Conservation (phyloP, 2,888 invertebrate species). For the Lumbricus terrestris region DNA sequence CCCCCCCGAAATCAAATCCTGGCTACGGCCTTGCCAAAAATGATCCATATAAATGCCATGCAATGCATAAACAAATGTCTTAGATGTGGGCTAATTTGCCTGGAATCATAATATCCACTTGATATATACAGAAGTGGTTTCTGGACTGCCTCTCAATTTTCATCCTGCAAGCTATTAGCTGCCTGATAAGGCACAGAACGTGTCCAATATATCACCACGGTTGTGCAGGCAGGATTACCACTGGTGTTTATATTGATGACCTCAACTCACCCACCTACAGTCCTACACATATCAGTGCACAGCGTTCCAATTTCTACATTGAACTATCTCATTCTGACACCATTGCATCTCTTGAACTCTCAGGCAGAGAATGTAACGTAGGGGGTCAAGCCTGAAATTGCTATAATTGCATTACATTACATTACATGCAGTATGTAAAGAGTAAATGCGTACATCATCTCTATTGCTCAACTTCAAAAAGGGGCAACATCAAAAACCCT, state of each 20-base stretch:
- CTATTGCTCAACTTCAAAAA: too few species aligned
- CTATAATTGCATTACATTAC: too few species aligned
- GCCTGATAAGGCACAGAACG: background rate
- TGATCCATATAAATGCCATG: background rate
- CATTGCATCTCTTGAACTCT: background rate
- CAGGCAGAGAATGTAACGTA: background rate
- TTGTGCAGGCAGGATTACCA: background rate
- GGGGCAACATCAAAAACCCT: too few species aligned
- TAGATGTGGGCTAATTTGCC: background rate
- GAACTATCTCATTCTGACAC: background rate
- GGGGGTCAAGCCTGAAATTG: too few species aligned
- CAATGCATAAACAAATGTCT: background rate
- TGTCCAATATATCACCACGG: background rate
- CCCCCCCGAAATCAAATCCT: too few species aligned
- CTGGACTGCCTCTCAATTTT: background rate
- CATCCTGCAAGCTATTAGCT: background rate
- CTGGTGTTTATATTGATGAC: background rate
- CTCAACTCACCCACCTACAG: background rate
- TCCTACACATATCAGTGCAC: background rate
- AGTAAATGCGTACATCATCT: too few species aligned
- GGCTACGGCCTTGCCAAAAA: too few species aligned
- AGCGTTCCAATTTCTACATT: background rate
- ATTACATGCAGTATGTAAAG: too few species aligned
- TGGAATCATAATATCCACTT: background rate
- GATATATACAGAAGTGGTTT: background rate